Percentiles rank a stretch among this genome's conserved stretches.
phyloP scores from a whole-genome alignment of 2,113 vertebrate genomes.

The Sisor rabdophorus region DNA sequence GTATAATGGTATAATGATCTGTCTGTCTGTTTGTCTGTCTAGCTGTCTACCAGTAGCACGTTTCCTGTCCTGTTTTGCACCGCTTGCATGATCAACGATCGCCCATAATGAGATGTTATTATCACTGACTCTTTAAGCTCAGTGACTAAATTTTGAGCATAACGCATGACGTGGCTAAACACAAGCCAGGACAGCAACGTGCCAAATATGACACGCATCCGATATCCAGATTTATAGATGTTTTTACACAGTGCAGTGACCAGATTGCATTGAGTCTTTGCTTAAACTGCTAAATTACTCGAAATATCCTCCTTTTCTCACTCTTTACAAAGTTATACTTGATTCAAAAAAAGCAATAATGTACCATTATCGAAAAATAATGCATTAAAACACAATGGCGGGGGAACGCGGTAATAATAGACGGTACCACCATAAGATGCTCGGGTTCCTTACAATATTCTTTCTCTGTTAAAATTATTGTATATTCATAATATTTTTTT shows the following conservation, averaged over 20 bases:
- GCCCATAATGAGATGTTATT: background rate
- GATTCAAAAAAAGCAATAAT: background rate
- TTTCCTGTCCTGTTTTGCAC: background rate
- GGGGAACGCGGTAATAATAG: background rate
- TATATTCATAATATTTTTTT: background rate
- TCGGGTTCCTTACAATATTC: background rate
- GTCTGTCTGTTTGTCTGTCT: no score
- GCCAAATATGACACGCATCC: background rate
- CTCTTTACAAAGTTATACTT: background rate
- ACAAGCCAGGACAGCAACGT: conserved; percentile 16
- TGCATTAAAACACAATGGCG: background rate
- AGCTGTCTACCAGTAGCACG: no score
- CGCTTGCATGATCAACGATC: background rate
- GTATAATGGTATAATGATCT: no score
- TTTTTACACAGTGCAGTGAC: background rate
- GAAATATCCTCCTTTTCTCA: background rate
- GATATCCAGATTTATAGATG: background rate
- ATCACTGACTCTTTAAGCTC: conserved; percentile 21
- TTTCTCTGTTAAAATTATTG: background rate
- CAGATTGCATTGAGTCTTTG: background rate
- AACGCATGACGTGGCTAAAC: conserved; percentile 2
- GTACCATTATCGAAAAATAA: background rate
- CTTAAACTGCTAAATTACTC: background rate
- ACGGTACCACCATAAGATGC: background rate
- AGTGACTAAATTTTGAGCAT: conserved; percentile 22